phyloP scores from a whole-genome alignment of 2,888 invertebrate species.

The Chirona hameri region DNA sequence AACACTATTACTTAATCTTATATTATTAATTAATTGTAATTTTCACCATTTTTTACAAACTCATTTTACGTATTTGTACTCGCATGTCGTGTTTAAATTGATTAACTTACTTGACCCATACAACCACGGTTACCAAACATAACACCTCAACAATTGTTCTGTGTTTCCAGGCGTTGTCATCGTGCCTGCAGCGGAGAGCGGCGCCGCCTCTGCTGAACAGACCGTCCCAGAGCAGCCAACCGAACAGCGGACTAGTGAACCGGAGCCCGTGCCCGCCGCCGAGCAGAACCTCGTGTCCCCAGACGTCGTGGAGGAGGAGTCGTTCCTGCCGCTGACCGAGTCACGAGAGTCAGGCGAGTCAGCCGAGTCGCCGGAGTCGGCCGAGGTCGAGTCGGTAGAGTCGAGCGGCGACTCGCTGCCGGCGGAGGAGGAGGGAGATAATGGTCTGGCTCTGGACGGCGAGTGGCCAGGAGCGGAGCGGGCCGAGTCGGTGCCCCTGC shows the following conservation, averaged over 20 bases:
- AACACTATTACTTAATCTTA: too few relatives aligned
- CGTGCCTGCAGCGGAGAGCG: background rate
- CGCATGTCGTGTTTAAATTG: too few relatives aligned
- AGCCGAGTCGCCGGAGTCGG: too few relatives aligned
- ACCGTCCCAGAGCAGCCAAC: background rate
- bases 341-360: too few relatives aligned
- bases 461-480: background rate
- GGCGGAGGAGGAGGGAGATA: background rate
- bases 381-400: too few relatives aligned
- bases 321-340: background rate
- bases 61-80: too few relatives aligned
- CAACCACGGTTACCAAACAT: too few relatives aligned
- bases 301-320: background rate
- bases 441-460: background rate
- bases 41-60: too few relatives aligned
- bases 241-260: background rate
- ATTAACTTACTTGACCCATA: too few relatives aligned
- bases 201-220: background rate
- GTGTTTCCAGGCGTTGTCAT: background rate
- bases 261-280: too few relatives aligned
- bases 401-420: too few relatives aligned
- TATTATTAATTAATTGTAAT: background rate
- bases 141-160: background rate
- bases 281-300: too few relatives aligned
- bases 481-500: background rate